Evolutionary conservation across 2,113 vertebrate genomes (phyloP).

Genomic region (Eolophus roseicapilla): DNA sequence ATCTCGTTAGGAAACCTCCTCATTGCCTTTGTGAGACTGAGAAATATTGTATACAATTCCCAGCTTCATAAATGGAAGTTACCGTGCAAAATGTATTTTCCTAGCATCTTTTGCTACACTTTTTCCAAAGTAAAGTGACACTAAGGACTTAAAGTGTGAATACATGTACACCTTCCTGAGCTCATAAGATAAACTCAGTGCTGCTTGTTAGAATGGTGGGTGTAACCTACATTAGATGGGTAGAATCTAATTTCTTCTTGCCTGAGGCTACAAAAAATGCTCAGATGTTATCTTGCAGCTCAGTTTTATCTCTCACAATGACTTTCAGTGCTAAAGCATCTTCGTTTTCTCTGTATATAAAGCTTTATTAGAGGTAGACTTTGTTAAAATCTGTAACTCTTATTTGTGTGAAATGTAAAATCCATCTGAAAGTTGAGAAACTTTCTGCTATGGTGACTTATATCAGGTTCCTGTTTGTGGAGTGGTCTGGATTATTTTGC

Average conservation of each 20-base stretch:
- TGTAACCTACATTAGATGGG: neutral
- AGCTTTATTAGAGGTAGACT: neutral
- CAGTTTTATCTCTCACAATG: neutral
- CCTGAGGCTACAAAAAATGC: neutral
- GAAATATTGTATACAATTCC: neutral
- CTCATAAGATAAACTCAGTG: neutral
- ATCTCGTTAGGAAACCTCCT: neutral
- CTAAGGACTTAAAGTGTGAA: neutral
- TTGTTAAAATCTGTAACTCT: neutral
- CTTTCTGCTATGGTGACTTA: neutral
- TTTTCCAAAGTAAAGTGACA: neutral
- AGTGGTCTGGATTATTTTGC: neutral
- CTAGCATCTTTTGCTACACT: neutral
- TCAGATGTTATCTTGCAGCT: neutral
- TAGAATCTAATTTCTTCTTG: neutral
- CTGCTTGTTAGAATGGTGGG: neutral
- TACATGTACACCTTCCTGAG: fast-evolving
- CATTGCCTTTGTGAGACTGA: neutral
- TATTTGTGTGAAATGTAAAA: neutral
- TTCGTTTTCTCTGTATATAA: neutral
- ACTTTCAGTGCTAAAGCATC: neutral
- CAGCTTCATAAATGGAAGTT: neutral
- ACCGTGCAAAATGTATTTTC: neutral
- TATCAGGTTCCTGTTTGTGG: neutral
- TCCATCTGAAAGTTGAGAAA: neutral